Evolutionary conservation across 1,140 invertebrate genomes (phyloP).

Genomic region (Papilio polytes): DNA sequence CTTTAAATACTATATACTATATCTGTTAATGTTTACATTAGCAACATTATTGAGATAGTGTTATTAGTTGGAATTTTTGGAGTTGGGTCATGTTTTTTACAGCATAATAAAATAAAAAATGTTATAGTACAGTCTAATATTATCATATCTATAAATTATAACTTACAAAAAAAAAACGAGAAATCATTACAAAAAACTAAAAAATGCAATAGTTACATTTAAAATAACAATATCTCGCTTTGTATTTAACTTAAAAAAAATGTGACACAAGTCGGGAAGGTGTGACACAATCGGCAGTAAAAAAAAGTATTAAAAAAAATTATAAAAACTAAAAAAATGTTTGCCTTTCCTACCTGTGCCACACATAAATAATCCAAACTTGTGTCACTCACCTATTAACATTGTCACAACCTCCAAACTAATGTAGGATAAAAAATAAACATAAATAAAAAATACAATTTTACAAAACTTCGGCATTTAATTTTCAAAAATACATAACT

Average conservation of each 20-base stretch:
- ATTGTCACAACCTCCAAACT: constrained; percentile 43
- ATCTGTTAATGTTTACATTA: too few species aligned
- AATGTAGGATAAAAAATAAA: constrained; percentile 40
- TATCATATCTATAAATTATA: constrained; percentile 11
- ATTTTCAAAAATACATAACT: constrained; percentile 32
- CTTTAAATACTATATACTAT: too few species aligned
- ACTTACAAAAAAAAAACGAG: constrained; percentile 4
- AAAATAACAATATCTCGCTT: constrained; percentile 41
- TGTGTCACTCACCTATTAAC: constrained; percentile 78
- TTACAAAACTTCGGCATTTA: constrained; percentile 41
- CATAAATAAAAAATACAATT: constrained; percentile 45
- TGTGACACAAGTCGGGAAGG: constrained; percentile 83
- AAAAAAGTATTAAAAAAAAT: constrained; percentile 40
- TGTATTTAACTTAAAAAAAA: constrained; percentile 39
- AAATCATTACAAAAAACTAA: constrained; percentile 31
- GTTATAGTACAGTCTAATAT: too few species aligned
- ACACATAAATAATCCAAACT: constrained; percentile 75
- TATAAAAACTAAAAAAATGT: constrained; percentile 34
- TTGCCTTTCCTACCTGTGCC: constrained; percentile 81
- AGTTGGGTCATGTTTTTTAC: too few species aligned
- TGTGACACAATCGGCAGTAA: constrained; percentile 70
- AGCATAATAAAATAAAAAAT: background rate
- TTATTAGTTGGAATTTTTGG: too few species aligned
- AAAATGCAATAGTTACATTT: constrained; percentile 10
- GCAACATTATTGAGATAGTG: too few species aligned